phyloP scores from a whole-genome alignment of 1,140 invertebrate genomes.

The Acromyrmex echinatior region DNA sequence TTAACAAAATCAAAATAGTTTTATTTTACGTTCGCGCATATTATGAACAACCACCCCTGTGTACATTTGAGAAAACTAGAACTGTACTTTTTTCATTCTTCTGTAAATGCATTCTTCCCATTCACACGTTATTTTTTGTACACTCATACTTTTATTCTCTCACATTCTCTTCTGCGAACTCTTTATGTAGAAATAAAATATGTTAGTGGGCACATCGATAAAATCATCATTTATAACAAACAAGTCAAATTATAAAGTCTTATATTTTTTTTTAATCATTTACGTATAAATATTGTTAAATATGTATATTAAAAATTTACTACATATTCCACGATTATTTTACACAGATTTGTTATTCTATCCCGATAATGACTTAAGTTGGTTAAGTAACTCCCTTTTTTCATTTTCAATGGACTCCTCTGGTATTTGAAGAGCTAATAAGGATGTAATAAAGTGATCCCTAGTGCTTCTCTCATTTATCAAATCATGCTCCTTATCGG shows the following conservation, averaged over 20 bases:
- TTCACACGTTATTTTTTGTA: slow-evolving; percentile 33
- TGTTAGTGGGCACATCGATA: slow-evolving; percentile 78
- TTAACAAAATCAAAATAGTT: slow-evolving; percentile 69
- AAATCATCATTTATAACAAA: slow-evolving; percentile 79
- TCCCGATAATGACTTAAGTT: slow-evolving; percentile 80
- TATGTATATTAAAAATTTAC: slow-evolving; percentile 84
- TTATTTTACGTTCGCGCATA: slow-evolving; percentile 40
- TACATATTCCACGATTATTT: slow-evolving; percentile 84
- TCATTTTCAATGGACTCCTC: slow-evolving; percentile 71
- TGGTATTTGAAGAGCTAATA: slow-evolving; percentile 59
- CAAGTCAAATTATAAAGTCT: slow-evolving; percentile 76
- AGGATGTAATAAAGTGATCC: slow-evolving; percentile 62
- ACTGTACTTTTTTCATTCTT: slow-evolving; percentile 49
- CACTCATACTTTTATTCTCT: slow-evolving; percentile 33
- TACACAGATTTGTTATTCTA: slow-evolving; percentile 83
- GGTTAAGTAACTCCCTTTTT: slow-evolving; percentile 80
- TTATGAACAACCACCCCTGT: slow-evolving; percentile 52
- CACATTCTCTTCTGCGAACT: slow-evolving; percentile 31
- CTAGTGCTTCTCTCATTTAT: slow-evolving; percentile 50
- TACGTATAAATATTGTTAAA: slow-evolving; percentile 85
- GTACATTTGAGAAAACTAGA: slow-evolving; percentile 66
- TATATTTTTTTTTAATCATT: slow-evolving; percentile 77
- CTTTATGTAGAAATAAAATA: slow-evolving; percentile 67
- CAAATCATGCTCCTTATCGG: slow-evolving; percentile 44
- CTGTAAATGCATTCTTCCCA: slow-evolving; percentile 58